These are phyloP conservation scores for Zaprionus gabonicus DNA, from an alignment of 1,140 invertebrate species.

Conservation along the genomic window DNA sequence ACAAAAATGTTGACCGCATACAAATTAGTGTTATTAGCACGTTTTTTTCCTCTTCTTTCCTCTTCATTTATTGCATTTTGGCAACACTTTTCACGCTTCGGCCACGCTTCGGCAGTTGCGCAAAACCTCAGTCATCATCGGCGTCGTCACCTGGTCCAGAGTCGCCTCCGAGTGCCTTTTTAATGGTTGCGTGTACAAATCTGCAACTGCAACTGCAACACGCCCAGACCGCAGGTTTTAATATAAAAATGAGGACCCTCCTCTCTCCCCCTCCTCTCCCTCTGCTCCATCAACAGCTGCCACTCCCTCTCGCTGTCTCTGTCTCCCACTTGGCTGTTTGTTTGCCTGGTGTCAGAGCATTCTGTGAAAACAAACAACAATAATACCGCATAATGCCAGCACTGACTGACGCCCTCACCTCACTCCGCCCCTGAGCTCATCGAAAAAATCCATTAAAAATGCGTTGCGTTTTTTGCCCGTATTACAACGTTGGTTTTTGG, in stretches of 20 bases:
- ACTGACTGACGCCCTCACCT: conserved; percentile 4
- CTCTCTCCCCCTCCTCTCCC: background rate
- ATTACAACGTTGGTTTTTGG: conserved; percentile 24
- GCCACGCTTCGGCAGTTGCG: conserved; percentile 37
- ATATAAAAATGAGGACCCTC: conserved; percentile 41
- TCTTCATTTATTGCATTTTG: conserved; percentile 46
- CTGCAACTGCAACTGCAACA: conserved; percentile 47
- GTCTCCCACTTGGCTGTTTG: conserved; percentile 33
- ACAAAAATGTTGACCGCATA: conserved; percentile 61
- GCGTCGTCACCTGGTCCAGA: conserved; percentile 43
- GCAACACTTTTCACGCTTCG: conserved; percentile 54
- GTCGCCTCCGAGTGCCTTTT: conserved; percentile 49
- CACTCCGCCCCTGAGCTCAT: conserved; percentile 19
- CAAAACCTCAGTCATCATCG: conserved; percentile 26
- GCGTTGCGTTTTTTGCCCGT: conserved; percentile 35
- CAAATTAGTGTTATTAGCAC: conserved; percentile 61
- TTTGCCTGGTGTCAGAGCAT: conserved; percentile 51
- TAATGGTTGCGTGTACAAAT: conserved; percentile 55
- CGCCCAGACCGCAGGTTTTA: conserved; percentile 58
- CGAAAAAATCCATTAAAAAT: conserved; percentile 57
- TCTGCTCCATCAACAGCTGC: too few relatives aligned
- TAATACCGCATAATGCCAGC: conserved; percentile 52
- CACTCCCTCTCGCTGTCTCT: background rate
- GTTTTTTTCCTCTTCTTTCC: conserved; percentile 23
- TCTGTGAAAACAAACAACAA: conserved; percentile 57